Conservation (phyloP, 2,113 vertebrate genomes). For the Ornithorhynchus anatinus region DNA sequence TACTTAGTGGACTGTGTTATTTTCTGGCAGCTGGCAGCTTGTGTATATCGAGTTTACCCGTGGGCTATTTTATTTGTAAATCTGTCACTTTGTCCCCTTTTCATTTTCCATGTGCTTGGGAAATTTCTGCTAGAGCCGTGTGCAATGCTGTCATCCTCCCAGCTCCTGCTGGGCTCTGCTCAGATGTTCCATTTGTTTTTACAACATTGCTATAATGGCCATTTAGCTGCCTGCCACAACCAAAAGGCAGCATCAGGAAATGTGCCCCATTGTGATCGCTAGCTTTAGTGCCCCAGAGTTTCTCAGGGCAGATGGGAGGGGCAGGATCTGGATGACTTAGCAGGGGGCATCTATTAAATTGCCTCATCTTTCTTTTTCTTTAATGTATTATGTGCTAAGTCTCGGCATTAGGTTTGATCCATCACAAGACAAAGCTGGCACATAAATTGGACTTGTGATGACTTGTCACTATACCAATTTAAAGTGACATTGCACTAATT, state of each 20-base stretch:
- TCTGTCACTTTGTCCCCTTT: conserved; percentile 1
- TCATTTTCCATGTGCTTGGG: neutral
- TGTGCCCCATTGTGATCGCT: neutral
- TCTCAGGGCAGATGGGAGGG: neutral
- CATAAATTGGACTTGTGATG: too few relatives aligned
- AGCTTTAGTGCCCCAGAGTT: neutral
- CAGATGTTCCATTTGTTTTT: conserved; percentile 39
- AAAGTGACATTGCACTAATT: too few relatives aligned
- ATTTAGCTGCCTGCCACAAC: neutral
- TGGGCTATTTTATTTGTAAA: neutral
- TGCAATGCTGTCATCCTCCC: conserved; percentile 1
- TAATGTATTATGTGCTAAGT: too few relatives aligned
- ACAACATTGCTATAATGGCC: neutral
- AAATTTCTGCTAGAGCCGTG: neutral
- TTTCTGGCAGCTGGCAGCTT: neutral
- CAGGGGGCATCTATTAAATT: neutral
- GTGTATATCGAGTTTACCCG: neutral
- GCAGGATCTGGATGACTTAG: neutral
- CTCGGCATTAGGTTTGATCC: too few relatives aligned
- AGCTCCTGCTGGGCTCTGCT: neutral
- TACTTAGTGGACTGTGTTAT: conserved; percentile 9
- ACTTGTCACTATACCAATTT: too few relatives aligned
- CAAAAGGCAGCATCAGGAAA: neutral
- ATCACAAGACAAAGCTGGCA: too few relatives aligned
- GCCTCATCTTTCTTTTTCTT: neutral